Base-by-base conservation (phyloP, 2,797 vertebrate species). In the Muraenolepis orangiensis region DNA sequence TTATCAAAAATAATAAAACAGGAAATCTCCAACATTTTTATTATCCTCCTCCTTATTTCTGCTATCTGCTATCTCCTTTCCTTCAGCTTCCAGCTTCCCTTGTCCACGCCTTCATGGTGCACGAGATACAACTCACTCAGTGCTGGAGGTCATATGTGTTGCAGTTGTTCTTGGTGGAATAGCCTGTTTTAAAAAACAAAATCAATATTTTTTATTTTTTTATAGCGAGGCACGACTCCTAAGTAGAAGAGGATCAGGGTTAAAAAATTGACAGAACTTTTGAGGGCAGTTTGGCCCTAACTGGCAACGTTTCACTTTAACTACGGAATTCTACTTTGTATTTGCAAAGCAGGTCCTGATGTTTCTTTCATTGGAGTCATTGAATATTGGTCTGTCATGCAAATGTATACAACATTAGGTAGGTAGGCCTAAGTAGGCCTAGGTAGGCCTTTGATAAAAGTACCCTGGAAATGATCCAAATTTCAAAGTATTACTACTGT, bases 121-220 rank as follows among this genome's bases (percentile, higher is more conserved):
- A 64, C 3, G 2, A 64, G n/a, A 26, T 26, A 12, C 57, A 79
- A 91, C 91, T 91, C 86, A 92, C 91, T 83, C 81, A 61, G 79
- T 26, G 57, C 8, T 1, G 57, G 57, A 26, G n/a, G 8, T 23
- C 23, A 26, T 14, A 1, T 26, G 10, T 26, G 57, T 64, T 64
- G 57, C 57, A 64, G 57, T 1, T 38, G 4, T 12, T 38, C 36
- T 11, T 6, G 36, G 57, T 64, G 57, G 23, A 64, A 64, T 26
- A 64, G 57, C 57, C 57, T 64, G 36, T 38, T n/a, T n/a, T 38
- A 38, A 38, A 5, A 38, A 38, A 38, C 36, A 38, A 38, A 6
- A 38, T 38, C 1, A 38, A 6, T 38, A 38, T 38, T 7, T n/a
- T n/a, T n/a, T n/a, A n/a, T n/a, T n/a, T n/a, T n/a, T n/a, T n/a